phyloP scores from a whole-genome alignment of 2,113 vertebrate species.

The Lanius ludovicianus region DNA sequence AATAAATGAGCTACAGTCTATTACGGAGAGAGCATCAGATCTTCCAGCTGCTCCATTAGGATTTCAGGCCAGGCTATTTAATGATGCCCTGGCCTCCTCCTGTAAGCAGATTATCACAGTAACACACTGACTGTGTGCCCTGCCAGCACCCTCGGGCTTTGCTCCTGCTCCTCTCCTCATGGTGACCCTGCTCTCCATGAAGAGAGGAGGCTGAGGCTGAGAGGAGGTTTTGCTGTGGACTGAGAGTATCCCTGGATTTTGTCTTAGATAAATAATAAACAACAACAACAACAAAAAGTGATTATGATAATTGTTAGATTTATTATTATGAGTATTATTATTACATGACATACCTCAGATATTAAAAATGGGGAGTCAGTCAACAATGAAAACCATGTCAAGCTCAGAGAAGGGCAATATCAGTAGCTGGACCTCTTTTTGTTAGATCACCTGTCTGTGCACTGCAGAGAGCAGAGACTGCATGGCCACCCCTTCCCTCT shows the following conservation, averaged over 20 bases:
- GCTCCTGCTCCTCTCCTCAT: background rate
- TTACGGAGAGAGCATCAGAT: background rate
- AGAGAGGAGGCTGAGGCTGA: background rate
- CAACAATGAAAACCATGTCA: background rate
- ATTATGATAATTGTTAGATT: background rate
- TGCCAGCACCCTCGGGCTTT: background rate
- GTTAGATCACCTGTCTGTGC: background rate
- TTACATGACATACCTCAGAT: background rate
- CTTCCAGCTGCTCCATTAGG: constrained; percentile 26
- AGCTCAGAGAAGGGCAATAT: background rate
- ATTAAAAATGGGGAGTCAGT: background rate
- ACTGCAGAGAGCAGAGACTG: background rate
- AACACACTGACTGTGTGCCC: background rate
- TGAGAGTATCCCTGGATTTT: background rate
- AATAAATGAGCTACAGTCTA: constrained; percentile 10
- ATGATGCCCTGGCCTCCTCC: background rate
- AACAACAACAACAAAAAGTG: background rate
- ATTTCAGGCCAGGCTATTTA: constrained; percentile 40
- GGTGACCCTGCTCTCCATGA: background rate
- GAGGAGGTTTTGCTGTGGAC: background rate
- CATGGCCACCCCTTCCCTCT: background rate
- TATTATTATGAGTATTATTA: background rate
- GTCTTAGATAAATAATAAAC: background rate
- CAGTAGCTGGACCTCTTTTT: background rate
- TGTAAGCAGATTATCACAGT: constrained; percentile 53